phyloP scores from a whole-genome alignment of 2,113 vertebrate species.

The Otis tarda region DNA sequence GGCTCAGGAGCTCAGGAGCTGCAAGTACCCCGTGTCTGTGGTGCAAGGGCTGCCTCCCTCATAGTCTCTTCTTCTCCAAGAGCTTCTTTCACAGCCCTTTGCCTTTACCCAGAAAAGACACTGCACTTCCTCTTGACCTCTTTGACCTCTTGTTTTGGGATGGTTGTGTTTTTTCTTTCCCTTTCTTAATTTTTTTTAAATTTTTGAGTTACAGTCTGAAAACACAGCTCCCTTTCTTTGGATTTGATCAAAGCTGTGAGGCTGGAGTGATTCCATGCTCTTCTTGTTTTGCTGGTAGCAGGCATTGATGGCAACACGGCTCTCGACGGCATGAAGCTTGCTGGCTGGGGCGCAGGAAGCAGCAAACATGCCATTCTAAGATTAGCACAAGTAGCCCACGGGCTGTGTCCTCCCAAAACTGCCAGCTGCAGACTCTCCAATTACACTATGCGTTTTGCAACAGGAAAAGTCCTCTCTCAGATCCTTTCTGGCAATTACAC shows the following conservation, averaged over 20 bases:
- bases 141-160: background rate
- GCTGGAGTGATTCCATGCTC: background rate
- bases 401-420: slow-evolving; percentile 12
- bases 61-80: background rate
- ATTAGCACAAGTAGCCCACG: slow-evolving; percentile 66
- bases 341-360: slow-evolving; percentile 20
- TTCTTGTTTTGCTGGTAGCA: background rate
- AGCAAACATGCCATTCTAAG: slow-evolving; percentile 68
- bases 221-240: slow-evolving; percentile 25
- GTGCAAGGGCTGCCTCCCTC: background rate
- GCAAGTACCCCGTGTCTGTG: background rate
- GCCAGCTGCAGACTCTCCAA: slow-evolving; percentile 63
- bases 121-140: slow-evolving; percentile 6
- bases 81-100: background rate
- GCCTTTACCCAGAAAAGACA: background rate
- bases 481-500: background rate
- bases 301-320: background rate
- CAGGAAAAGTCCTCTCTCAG: slow-evolving; percentile 13
- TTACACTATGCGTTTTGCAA: background rate
- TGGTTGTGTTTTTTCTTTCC: background rate
- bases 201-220: background rate
- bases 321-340: background rate
- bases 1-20: background rate
- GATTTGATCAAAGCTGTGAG: background rate
- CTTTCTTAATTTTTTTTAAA: background rate